Evolutionary conservation across 2,888 invertebrate species (phyloP).

Genomic region (Artemia sp.): DNA sequence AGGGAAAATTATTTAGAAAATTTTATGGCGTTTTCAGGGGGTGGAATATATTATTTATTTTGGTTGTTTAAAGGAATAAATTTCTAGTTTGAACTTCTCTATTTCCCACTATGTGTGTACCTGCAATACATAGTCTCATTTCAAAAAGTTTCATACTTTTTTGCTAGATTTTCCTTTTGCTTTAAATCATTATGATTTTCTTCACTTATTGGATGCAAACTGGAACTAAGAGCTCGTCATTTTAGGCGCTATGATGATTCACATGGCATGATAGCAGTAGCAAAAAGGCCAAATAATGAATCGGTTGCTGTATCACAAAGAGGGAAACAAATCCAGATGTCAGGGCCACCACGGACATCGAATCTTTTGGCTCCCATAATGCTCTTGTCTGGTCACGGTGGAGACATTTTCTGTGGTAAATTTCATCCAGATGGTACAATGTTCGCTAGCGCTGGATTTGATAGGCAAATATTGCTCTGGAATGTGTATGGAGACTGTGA

Average conservation of each 20-base stretch:
- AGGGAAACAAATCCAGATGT: conserved; percentile 14
- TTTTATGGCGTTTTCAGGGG: no score
- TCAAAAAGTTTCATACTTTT: no score
- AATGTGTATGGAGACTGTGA: conserved; percentile 95
- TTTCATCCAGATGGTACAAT: conserved; percentile 94
- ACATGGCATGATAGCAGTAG: not conserved
- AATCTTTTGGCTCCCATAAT: conserved; percentile 81
- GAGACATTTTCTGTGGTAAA: conserved; percentile 78
- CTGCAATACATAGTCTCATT: no score
- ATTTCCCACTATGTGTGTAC: no score
- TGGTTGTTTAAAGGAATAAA: no score
- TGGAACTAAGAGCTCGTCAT: no score
- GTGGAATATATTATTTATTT: no score
- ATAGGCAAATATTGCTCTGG: conserved; percentile 85
- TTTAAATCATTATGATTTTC: no score
- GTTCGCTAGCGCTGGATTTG: conserved; percentile 84
- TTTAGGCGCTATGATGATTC: not conserved
- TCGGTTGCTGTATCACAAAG: not conserved
- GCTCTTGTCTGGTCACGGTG: conserved; percentile 88
- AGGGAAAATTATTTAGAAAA: no score
- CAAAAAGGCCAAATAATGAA: conserved; percentile 1
- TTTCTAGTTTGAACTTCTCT: no score
- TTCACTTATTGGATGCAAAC: no score
- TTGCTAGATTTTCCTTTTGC: no score
- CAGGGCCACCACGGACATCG: conserved; percentile 63